Conservation (phyloP, 1,140 invertebrate species). For the Lepidurus packardi region DNA sequence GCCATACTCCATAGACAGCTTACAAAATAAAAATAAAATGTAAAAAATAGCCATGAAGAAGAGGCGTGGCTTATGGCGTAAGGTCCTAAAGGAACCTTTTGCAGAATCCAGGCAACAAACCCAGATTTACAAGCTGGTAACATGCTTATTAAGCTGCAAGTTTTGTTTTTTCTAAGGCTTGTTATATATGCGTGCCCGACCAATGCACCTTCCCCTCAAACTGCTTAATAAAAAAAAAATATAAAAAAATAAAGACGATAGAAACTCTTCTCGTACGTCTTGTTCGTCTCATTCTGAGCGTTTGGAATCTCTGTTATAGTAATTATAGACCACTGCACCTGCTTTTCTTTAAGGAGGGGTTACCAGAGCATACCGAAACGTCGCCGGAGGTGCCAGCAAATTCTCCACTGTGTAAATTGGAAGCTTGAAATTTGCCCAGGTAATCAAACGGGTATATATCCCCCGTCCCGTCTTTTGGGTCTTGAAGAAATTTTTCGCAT, state of each 20-base stretch:
- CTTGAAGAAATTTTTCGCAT: not conserved
- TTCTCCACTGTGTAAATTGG: not conserved
- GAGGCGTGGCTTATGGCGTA: slow-evolving; percentile 13
- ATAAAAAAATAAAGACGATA: not conserved
- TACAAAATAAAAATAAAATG: not conserved
- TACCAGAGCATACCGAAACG: not conserved
- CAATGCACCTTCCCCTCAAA: not conserved
- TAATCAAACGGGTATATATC: not conserved
- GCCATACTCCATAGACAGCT: not conserved
- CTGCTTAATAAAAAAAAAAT: not conserved
- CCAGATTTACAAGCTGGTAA: slow-evolving; percentile 21
- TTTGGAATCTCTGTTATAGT: not conserved
- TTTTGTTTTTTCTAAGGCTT: not conserved
- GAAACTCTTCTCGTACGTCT: not conserved
- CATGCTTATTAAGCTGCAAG: slow-evolving; percentile 1
- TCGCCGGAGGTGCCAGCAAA: not conserved
- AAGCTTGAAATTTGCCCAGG: slow-evolving; percentile 14
- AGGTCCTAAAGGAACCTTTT: not conserved
- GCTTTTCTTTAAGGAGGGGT: not conserved
- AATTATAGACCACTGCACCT: slow-evolving; percentile 3
- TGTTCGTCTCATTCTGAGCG: slow-evolving; percentile 14
- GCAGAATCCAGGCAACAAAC: not conserved
- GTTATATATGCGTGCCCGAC: not conserved
- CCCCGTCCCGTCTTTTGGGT: not conserved
- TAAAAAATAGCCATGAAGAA: not conserved